These are phyloP conservation scores for Caenorhabditis angaria DNA, from an alignment of 2,888 invertebrate genomes.

Conservation along the genomic window DNA sequence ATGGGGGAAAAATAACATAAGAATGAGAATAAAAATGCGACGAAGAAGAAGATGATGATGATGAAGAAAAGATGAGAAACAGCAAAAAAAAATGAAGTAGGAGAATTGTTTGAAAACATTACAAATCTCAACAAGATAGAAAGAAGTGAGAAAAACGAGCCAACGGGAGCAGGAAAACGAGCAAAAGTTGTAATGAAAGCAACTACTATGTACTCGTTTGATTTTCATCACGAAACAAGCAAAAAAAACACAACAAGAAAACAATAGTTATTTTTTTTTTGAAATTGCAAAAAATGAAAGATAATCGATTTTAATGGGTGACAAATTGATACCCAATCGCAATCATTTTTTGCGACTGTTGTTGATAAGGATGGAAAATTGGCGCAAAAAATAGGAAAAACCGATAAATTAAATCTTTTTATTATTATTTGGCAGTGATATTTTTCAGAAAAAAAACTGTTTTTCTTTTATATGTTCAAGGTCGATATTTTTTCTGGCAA, in stretches of 20 bases:
- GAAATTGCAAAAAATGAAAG: background rate
- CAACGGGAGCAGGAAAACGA: constrained; percentile 26
- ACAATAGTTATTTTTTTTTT: constrained; percentile 19
- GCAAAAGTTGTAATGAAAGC: constrained; percentile 39
- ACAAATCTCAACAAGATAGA: constrained; percentile 36
- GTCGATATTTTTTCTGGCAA: background rate
- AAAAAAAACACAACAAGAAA: no score
- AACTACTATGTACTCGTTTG: no score
- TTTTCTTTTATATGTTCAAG: background rate
- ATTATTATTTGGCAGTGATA: background rate
- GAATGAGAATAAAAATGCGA: background rate
- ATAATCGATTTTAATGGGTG: background rate
- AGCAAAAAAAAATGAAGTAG: constrained; percentile 38
- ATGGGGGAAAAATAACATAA: constrained; percentile 3
- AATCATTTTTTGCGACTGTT: background rate
- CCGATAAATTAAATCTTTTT: background rate
- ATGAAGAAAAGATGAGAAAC: constrained; percentile 15
- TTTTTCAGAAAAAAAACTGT: background rate
- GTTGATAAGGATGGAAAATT: constrained; percentile 1
- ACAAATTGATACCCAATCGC: background rate
- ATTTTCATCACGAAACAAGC: no score
- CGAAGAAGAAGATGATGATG: background rate
- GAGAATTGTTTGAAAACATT: constrained; percentile 46
- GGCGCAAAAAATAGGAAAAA: background rate
- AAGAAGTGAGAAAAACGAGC: constrained; percentile 19